Conservation (phyloP, 1,140 invertebrate genomes). For the Tetramorium parvispinum region DNA sequence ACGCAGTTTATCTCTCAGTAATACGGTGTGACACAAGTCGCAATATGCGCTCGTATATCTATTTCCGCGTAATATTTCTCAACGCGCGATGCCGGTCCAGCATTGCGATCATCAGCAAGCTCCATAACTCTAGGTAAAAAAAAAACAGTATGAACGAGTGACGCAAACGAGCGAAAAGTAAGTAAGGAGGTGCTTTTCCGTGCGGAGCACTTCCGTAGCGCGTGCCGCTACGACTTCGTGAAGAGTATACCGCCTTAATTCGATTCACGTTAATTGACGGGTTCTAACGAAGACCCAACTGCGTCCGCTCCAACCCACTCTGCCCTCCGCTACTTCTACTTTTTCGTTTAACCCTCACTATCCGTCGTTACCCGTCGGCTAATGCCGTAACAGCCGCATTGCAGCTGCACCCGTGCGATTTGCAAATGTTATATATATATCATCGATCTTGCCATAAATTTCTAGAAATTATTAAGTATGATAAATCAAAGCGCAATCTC, state of each 20-base stretch:
- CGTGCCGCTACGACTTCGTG: conserved; percentile 62
- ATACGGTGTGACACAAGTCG: not conserved
- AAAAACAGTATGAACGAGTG: conserved; percentile 9
- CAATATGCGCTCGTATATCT: not conserved
- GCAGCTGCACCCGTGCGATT: conserved; percentile 69
- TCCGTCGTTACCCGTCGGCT: not conserved
- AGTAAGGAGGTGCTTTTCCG: conserved; percentile 38
- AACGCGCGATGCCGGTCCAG: not conserved
- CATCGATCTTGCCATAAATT: conserved; percentile 45
- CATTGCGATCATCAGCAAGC: not conserved
- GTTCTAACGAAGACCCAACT: conserved; percentile 75
- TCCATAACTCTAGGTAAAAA: not conserved
- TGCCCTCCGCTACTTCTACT: conserved; percentile 46
- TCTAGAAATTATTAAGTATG: conserved; percentile 64
- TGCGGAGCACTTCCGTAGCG: conserved; percentile 35
- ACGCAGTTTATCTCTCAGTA: conserved; percentile 1
- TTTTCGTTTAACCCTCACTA: conserved; percentile 40
- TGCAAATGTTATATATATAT: conserved; percentile 65
- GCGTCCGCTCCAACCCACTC: conserved; percentile 16
- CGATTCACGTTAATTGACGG: conserved; percentile 78
- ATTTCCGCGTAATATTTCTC: conserved; percentile 2
- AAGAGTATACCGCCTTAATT: conserved; percentile 73
- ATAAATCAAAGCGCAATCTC: conserved; percentile 64
- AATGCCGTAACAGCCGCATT: conserved; percentile 66
- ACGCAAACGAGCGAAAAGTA: conserved; percentile 46